Conservation (phyloP, 2,797 vertebrate genomes). For the Lepidocolaptes lacrymiger region DNA sequence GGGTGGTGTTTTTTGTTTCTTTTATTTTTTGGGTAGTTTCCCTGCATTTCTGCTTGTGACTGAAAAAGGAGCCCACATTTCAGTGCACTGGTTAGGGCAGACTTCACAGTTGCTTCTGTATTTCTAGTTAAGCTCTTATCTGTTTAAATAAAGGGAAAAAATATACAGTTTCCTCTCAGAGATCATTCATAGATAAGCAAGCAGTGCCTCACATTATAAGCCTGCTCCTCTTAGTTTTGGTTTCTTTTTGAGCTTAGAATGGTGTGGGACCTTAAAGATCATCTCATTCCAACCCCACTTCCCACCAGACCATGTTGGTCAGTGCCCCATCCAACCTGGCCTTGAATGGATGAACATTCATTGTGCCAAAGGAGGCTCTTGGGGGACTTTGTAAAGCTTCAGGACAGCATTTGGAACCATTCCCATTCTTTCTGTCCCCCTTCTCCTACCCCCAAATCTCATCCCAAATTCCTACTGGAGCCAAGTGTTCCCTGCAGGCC, state of each 20-base stretch:
- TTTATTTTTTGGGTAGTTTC: background rate
- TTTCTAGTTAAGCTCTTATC: background rate
- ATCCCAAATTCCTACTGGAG: background rate
- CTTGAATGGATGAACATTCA: background rate
- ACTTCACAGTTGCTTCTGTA: background rate
- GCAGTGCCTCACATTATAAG: background rate
- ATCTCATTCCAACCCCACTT: background rate
- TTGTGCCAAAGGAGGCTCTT: background rate
- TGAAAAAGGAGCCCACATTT: background rate
- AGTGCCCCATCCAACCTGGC: background rate
- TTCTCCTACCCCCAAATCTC: accelerated
- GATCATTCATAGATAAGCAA: background rate
- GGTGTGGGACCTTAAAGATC: background rate
- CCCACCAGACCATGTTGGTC: background rate
- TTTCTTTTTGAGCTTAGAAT: background rate
- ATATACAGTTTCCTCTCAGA: background rate
- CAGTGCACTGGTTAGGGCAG: background rate
- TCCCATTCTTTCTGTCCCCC: background rate
- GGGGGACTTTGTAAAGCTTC: background rate
- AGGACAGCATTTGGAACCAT: background rate
- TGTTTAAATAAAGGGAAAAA: background rate
- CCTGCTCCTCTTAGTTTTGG: background rate
- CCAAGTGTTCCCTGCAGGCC: background rate
- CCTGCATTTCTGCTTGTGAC: background rate
- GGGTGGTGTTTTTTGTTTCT: no score